phyloP scores from a whole-genome alignment of 2,113 vertebrate species.

The Atrichornis clamosus region DNA sequence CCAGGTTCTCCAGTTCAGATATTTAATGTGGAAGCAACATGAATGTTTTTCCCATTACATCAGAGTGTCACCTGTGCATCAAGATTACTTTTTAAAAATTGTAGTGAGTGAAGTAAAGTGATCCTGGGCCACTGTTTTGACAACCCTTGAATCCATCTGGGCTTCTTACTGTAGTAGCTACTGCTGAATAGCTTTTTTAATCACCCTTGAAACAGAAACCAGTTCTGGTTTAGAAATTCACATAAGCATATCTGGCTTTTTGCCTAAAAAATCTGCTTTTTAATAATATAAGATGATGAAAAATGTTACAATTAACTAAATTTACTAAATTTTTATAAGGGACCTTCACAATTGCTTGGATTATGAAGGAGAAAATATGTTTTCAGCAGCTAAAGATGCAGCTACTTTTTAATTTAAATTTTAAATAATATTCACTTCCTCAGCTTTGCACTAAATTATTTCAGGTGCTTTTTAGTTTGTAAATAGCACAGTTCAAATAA shows the following conservation, averaged over 20 bases:
- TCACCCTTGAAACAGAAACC: neutral
- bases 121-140: neutral
- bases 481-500: neutral
- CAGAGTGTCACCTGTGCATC: neutral
- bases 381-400: neutral
- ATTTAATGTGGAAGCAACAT: neutral
- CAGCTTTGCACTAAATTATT: neutral
- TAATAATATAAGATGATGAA: neutral
- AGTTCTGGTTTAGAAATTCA: neutral
- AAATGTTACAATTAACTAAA: neutral
- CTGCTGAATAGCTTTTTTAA: neutral
- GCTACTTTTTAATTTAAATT: neutral
- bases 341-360: neutral
- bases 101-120: neutral
- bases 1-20: neutral
- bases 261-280: neutral
- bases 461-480: neutral
- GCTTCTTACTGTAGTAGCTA: neutral
- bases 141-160: neutral
- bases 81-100: neutral
- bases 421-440: neutral
- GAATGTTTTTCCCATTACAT: neutral
- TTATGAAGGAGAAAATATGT: neutral
- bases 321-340: neutral
- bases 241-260: neutral